phyloP scores from a whole-genome alignment of 2,113 vertebrate genomes.

The Astur gentilis region DNA sequence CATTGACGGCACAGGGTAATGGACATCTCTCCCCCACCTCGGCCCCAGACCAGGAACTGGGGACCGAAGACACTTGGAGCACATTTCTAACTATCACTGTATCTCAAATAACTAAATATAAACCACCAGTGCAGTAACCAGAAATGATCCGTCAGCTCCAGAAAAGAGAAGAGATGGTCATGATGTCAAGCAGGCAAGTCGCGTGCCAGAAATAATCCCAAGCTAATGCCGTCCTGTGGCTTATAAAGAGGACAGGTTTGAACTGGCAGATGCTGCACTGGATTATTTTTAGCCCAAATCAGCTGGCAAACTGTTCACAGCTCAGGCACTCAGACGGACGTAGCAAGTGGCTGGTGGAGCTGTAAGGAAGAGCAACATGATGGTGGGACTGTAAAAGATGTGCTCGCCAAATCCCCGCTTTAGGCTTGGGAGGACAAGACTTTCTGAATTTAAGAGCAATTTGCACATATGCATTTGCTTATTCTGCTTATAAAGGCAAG shows the following conservation, averaged over 20 bases:
- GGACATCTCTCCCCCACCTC: neutral
- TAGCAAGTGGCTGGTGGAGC: fast-evolving
- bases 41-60: neutral
- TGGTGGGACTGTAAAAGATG: neutral
- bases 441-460: neutral
- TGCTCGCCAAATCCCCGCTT: neutral
- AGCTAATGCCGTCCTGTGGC: neutral
- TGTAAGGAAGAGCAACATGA: neutral
- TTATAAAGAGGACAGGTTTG: neutral
- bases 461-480: neutral
- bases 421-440: neutral
- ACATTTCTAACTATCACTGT: neutral
- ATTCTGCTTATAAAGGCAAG: neutral
- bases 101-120: neutral
- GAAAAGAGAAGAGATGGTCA: neutral
- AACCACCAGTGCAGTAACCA: neutral
- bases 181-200: neutral
- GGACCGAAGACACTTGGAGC: neutral
- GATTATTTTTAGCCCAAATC: neutral
- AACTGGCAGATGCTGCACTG: neutral
- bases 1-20: fast-evolving
- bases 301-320: neutral
- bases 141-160: neutral
- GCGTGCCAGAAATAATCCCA: neutral
- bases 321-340: fast-evolving